Evolutionary conservation across 1,140 invertebrate species (phyloP), one percentile per base, ranked within the genome.

Genomic region (Tenebrio molitor): DNA sequence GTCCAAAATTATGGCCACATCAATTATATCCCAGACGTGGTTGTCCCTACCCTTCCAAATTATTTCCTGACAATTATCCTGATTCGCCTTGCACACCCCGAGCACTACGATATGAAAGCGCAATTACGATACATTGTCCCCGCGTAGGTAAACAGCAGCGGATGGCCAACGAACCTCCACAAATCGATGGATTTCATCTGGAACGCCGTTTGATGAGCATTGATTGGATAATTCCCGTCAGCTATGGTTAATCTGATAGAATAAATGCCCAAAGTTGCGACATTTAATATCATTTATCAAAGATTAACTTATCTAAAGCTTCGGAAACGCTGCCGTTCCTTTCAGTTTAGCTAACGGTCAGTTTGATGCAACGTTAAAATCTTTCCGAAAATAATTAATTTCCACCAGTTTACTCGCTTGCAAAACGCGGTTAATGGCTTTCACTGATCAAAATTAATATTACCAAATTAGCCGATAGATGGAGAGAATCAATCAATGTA

Each of bases 61-160:
- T 39, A 39, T 39, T 39, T 39, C 36, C 36, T 39, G 36, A 39
- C 36, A 39, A 39, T 39, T 39, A 39, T 39, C 36, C 36, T 39
- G n/a, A 12, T 39, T 5, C 36, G 36, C 36, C 36, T 39, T 39
- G 36, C 12, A 12, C n/a, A 12, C 36, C 36, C 36, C 4, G 4
- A 39, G 36, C 36, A 12, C 7, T 7, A 12, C 36, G 36, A 39
- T 39, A 39, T 39, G 36, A 39, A 39, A 39, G 36, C 36, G 5
- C n/a, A 39, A 39, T 39, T 39, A 39, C 36, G 36, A 39, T 39
- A 39, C 36, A 39, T 39, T 39, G 36, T 39, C n/a, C 36, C 25
- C 8, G 12, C 12, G 36, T 39, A 39, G 36, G 36, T 39, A 39
- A 39, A 39, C 36, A 29, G 3, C 25, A 29, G 5, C 36, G 36